phyloP scores from a whole-genome alignment of 2,888 invertebrate genomes.

The Crocallis elinguaria region DNA sequence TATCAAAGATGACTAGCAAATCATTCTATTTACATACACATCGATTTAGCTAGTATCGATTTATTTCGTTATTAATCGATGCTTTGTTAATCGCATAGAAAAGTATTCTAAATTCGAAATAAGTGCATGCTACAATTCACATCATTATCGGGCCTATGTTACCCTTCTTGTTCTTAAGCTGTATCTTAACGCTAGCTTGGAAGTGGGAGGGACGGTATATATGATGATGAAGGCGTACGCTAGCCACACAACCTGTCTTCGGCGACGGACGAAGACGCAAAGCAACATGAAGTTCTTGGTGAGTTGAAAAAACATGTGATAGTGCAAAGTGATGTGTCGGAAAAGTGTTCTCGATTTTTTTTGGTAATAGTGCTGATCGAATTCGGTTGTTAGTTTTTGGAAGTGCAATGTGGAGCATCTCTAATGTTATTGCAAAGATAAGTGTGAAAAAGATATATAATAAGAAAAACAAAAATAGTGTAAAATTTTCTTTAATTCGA shows the following conservation, averaged over 20 bases:
- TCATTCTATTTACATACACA: neutral
- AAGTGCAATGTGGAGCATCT: slow-evolving; percentile 22
- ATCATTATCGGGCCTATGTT: slow-evolving; percentile 63
- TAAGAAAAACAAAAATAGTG: neutral
- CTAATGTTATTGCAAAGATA: slow-evolving; percentile 1
- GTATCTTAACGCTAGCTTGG: slow-evolving; percentile 42
- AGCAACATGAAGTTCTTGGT: slow-evolving; percentile 83
- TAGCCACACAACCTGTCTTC: slow-evolving; percentile 81
- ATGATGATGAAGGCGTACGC: slow-evolving; percentile 55
- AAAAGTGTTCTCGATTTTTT: slow-evolving; percentile 32
- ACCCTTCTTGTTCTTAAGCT: slow-evolving; percentile 47
- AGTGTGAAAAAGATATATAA: neutral
- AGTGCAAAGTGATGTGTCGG: slow-evolving; percentile 36
- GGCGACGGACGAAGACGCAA: slow-evolving; percentile 74
- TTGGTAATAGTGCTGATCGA: slow-evolving; percentile 8
- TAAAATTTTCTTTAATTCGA: neutral
- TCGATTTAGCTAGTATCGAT: neutral
- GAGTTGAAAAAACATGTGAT: slow-evolving; percentile 56
- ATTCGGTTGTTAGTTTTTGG: slow-evolving; percentile 7
- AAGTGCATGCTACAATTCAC: slow-evolving; percentile 33
- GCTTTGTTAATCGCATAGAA: no score
- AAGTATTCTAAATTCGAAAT: slow-evolving; percentile 11
- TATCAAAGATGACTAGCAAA: neutral
- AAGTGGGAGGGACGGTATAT: slow-evolving; percentile 81
- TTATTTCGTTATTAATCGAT: neutral